These are phyloP conservation scores for Phaethon lepturus DNA, from an alignment of 2,113 vertebrate genomes.

Conservation along the genomic window DNA sequence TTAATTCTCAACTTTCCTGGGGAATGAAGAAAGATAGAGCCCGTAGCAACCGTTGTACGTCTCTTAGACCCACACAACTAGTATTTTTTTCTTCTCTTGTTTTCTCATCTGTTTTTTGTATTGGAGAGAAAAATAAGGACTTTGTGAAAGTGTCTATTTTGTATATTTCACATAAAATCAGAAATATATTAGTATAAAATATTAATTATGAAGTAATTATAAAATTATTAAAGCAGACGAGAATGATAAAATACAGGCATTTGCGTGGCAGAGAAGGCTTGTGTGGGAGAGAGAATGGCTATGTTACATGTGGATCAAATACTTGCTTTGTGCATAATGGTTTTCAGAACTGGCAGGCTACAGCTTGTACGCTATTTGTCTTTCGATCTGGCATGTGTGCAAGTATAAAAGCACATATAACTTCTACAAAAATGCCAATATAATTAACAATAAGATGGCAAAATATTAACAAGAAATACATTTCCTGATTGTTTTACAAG, in stretches of 20 bases:
- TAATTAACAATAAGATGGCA: constrained; percentile 2
- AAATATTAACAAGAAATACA: constrained; percentile 35
- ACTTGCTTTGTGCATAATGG: background rate
- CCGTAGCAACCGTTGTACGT: fast-evolving
- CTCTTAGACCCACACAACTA: background rate
- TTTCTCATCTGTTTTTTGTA: background rate
- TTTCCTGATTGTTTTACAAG: constrained; percentile 21
- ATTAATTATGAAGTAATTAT: background rate
- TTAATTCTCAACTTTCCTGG: background rate
- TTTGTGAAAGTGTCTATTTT: background rate
- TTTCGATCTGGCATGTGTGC: background rate
- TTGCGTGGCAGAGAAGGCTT: background rate
- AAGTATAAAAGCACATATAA: background rate
- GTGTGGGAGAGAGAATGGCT: background rate
- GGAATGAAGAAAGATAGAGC: background rate
- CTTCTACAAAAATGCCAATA: background rate
- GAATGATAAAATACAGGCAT: background rate
- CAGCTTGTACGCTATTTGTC: background rate
- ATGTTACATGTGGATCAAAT: background rate
- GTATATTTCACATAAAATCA: background rate
- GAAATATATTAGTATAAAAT: background rate
- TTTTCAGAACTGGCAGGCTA: constrained; percentile 17
- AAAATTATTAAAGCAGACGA: background rate
- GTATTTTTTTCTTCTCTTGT: background rate
- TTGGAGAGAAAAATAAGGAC: background rate